Evolutionary conservation across 2,888 invertebrate genomes (phyloP).

Genomic region (Ferdinandea cuprea): DNA sequence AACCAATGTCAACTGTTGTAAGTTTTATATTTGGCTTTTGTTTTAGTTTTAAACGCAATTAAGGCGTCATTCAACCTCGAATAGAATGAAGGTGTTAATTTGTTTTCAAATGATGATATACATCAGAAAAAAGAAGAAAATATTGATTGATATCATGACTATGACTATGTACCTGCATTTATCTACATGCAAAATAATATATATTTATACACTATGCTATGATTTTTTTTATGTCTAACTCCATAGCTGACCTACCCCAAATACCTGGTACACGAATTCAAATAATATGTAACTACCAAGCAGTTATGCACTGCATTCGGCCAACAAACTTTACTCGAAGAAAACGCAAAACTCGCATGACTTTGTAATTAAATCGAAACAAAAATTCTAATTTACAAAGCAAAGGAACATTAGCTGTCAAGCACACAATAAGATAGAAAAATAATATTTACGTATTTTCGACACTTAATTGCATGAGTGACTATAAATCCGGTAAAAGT

Average conservation of each 20-base stretch:
- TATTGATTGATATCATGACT: no score
- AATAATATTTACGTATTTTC: conserved; percentile 7
- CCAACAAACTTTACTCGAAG: conserved; percentile 19
- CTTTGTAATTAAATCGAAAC: conserved; percentile 13
- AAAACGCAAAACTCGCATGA: conserved; percentile 32
- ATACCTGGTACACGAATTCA: conserved; percentile 6
- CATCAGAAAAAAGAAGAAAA: no score
- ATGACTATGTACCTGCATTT: no score
- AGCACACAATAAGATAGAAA: not conserved
- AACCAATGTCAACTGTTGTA: conserved; percentile 63
- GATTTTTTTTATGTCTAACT: not conserved
- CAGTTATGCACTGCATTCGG: not conserved
- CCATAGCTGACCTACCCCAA: conserved; percentile 29
- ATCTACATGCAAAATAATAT: no score
- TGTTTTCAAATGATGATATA: no score
- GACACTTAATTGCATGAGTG: conserved; percentile 7
- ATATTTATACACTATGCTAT: not conserved
- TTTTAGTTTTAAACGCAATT: conserved; percentile 49
- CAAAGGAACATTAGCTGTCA: conserved; percentile 6
- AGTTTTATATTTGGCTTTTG: not conserved
- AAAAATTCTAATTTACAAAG: not conserved
- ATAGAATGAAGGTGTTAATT: conserved; percentile 47
- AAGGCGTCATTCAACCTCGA: not conserved
- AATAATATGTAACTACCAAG: conserved; percentile 1
- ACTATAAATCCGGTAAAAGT: not conserved